Conservation (phyloP, 2,888 invertebrate genomes). For the Dioctria linearis region DNA sequence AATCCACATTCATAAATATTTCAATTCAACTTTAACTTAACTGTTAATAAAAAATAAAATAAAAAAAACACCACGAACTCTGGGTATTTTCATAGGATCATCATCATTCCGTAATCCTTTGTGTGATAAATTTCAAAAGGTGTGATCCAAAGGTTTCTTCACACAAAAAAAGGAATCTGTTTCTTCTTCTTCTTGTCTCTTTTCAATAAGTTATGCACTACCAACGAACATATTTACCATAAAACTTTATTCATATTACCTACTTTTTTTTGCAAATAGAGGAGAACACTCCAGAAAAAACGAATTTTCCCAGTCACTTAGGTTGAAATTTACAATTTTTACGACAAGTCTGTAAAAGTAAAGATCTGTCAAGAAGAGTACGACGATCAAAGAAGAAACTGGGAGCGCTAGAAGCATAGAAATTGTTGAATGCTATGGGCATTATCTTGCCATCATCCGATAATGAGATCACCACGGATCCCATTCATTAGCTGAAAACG, state of each 20-base stretch:
- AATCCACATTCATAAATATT: too few relatives aligned
- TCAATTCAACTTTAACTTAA: too few relatives aligned
- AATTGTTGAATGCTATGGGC: neutral
- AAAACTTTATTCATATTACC: slow-evolving; percentile 29
- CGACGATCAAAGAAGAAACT: neutral
- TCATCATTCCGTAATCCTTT: too few relatives aligned
- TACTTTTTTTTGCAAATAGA: slow-evolving; percentile 4
- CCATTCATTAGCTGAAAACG: slow-evolving; percentile 52
- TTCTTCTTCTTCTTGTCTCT: too few relatives aligned
- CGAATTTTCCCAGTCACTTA: slow-evolving; percentile 37
- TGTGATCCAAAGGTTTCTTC: too few relatives aligned
- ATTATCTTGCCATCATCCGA: slow-evolving; percentile 35
- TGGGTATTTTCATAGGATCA: too few relatives aligned
- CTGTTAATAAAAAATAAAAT: too few relatives aligned
- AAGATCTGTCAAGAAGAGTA: neutral
- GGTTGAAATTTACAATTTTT: slow-evolving; percentile 13
- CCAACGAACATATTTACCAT: slow-evolving; percentile 3
- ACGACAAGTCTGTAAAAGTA: neutral
- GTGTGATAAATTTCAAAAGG: too few relatives aligned
- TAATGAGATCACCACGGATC: slow-evolving; percentile 52
- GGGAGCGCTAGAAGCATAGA: neutral
- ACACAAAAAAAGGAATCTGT: too few relatives aligned
- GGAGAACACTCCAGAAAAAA: slow-evolving; percentile 23
- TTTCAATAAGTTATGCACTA: too few relatives aligned
- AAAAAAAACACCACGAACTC: too few relatives aligned